Percentiles rank a stretch among this genome's conserved stretches.
Evolutionary conservation across 2,797 vertebrate genomes (phyloP).

Genomic region (Sebastes melanostomus): DNA sequence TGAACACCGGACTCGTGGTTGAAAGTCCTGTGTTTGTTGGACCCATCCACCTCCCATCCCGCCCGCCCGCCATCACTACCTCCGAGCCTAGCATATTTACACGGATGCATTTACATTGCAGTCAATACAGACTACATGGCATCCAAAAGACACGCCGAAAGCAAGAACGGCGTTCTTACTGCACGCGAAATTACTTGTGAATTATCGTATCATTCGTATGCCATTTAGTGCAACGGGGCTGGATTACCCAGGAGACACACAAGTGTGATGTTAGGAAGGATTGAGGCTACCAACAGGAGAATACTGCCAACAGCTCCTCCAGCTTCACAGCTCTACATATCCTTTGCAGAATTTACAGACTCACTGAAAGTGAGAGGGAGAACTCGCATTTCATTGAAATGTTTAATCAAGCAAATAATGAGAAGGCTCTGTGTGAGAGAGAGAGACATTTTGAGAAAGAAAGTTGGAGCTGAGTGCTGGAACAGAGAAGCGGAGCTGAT

Average conservation of each 20-base stretch:
- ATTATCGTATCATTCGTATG: too few species aligned
- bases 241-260: neutral
- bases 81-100: too few species aligned
- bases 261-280: neutral
- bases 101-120: too few species aligned
- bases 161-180: too few species aligned
- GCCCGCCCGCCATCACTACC: too few species aligned
- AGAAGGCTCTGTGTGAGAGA: neutral
- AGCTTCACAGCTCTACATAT: neutral
- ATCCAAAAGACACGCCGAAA: too few species aligned
- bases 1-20: too few species aligned
- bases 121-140: too few species aligned
- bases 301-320: neutral
- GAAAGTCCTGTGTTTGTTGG: too few species aligned
- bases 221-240: too few species aligned
- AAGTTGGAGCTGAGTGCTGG: slow-evolving; percentile 20
- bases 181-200: too few species aligned
- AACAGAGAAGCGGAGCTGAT: slow-evolving; percentile 39
- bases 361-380: neutral
- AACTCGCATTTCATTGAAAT: slow-evolving; percentile 7
- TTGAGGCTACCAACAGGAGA: neutral
- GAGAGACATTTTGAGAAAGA: neutral
- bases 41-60: too few species aligned
- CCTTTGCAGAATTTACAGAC: neutral
- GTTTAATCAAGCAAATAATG: slow-evolving; percentile 20